phyloP scores from a whole-genome alignment of 2,888 invertebrate genomes.

The Diaphora mendica region DNA sequence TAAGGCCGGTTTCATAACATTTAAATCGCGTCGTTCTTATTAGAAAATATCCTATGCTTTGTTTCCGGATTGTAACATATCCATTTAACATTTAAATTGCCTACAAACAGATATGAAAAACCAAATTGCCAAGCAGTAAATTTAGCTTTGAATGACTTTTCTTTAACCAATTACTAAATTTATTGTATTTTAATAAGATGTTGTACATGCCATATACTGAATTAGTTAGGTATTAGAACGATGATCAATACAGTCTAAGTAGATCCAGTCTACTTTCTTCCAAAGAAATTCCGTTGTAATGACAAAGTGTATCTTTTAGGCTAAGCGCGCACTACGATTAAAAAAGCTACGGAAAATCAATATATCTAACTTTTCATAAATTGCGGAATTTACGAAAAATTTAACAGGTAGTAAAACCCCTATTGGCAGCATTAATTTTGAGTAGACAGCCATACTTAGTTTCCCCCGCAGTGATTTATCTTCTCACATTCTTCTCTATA shows the following conservation, averaged over 20 bases:
- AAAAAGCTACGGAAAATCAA: no score
- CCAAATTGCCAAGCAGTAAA: not conserved
- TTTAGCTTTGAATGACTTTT: not conserved
- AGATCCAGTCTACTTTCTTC: not conserved
- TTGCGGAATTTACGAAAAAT: no score
- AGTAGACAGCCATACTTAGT: no score
- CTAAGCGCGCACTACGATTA: no score
- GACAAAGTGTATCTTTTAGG: not conserved
- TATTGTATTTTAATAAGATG: not conserved
- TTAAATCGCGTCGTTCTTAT: not conserved
- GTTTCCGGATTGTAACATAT: not conserved
- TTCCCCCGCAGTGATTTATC: no score
- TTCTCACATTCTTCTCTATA: no score
- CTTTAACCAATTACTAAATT: not conserved
- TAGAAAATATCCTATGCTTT: slow-evolving; percentile 2
- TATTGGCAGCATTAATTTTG: no score
- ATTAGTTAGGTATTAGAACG: not conserved
- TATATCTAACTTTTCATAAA: no score
- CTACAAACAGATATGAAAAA: not conserved
- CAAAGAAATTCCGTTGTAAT: not conserved
- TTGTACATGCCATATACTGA: not conserved
- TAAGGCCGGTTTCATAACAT: slow-evolving; percentile 18
- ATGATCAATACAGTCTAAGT: not conserved
- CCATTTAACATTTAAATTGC: not conserved
- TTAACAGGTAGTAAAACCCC: no score